phyloP scores from a whole-genome alignment of 2,797 vertebrate species.

The Coranthus polyacanthus region DNA sequence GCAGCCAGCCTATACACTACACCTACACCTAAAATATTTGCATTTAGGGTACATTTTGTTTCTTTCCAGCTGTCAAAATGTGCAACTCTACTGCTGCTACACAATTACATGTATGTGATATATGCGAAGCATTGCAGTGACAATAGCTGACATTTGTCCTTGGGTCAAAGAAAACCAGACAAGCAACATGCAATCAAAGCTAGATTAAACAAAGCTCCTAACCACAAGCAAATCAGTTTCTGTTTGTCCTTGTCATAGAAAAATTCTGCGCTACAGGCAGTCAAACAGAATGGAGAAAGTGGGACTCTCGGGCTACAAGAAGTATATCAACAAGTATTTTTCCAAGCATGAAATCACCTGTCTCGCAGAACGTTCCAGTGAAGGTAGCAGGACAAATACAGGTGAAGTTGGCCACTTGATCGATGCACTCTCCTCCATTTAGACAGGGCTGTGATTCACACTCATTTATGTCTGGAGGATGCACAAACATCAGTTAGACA shows the following conservation, averaged over 20 bases:
- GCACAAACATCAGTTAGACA: constrained; percentile 27
- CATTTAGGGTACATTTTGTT: background rate
- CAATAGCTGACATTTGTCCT: background rate
- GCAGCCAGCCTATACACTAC: too few relatives aligned
- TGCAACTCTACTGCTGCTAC: background rate
- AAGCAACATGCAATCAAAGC: constrained; percentile 13
- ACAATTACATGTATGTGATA: background rate
- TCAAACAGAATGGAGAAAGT: constrained; percentile 49
- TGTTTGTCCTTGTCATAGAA: constrained; percentile 49
- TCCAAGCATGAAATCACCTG: constrained; percentile 83
- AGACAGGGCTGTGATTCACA: constrained; percentile 91
- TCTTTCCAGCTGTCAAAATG: background rate
- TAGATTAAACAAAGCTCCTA: constrained; percentile 25
- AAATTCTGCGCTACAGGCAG: constrained; percentile 50
- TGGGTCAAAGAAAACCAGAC: constrained; percentile 10
- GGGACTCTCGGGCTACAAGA: constrained; percentile 47
- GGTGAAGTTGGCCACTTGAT: constrained; percentile 87
- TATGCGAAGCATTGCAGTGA: too few relatives aligned
- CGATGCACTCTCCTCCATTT: constrained; percentile 89
- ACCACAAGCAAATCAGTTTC: constrained; percentile 40
- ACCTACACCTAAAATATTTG: background rate
- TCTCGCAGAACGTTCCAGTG: constrained; percentile 90
- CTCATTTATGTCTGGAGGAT: constrained; percentile 88
- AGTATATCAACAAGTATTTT: constrained; percentile 53
- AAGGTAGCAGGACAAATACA: constrained; percentile 89